Conservation (phyloP, 2,113 vertebrate genomes). For the Limnothrissa miodon region DNA sequence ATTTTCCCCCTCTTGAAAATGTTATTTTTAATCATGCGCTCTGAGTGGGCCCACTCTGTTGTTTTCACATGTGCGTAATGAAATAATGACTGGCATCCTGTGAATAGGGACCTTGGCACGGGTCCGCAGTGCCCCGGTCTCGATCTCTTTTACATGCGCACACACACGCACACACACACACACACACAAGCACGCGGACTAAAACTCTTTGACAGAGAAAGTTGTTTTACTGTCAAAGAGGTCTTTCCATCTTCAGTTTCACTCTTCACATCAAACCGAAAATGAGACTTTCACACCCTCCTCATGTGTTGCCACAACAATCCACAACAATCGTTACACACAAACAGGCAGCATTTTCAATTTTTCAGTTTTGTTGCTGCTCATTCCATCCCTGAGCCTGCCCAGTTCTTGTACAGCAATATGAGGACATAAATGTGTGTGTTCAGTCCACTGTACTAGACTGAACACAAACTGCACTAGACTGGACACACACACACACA, state of each 20-base stretch:
- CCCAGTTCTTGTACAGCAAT: not conserved
- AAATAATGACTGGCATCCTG: constrained; percentile 52
- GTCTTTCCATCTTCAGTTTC: not conserved
- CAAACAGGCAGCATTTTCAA: not conserved
- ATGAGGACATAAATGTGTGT: not conserved
- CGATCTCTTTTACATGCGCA: constrained; percentile 23
- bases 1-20: constrained; percentile 59
- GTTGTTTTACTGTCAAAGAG: not conserved
- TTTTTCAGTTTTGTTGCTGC: not conserved
- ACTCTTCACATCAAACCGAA: not conserved
- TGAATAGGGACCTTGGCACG: constrained; percentile 49
- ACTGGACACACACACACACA: not conserved
- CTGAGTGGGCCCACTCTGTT: constrained; percentile 54
- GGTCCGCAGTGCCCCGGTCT: constrained; percentile 26
- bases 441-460: not conserved
- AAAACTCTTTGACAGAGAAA: not conserved
- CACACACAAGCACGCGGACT: constrained; percentile 13
- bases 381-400: not conserved
- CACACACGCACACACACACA: constrained; percentile 6
- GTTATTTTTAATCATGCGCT: constrained; percentile 56
- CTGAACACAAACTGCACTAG: not conserved
- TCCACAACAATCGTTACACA: constrained; percentile 26
- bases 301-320: not conserved
- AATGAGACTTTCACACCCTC: constrained; percentile 2
- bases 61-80: constrained; percentile 60